A percentile compares a stretch with the other conserved stretches of the same genome.
These are phyloP conservation scores for Linepithema humile DNA, from an alignment of 1,140 invertebrate species.

Conservation along the genomic window DNA sequence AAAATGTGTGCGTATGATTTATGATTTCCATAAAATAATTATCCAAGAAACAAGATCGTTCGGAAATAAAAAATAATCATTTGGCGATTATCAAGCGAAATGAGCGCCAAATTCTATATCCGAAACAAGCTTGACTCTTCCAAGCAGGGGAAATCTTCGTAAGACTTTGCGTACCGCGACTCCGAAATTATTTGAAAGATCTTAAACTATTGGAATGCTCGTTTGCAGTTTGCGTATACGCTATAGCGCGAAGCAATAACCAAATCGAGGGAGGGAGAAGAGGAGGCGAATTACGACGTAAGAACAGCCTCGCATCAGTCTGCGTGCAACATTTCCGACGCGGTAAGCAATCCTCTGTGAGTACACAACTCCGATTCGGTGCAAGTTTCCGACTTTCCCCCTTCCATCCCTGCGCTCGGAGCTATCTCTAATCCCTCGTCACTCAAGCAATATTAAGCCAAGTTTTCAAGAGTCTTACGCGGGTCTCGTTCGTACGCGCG, in stretches of 20 bases:
- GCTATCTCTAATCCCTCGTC: slow-evolving; percentile 58
- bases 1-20: too few species aligned
- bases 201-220: slow-evolving; percentile 50
- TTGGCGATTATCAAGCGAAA: neutral
- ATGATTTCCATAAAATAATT: neutral
- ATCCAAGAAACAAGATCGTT: neutral
- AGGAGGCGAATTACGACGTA: neutral
- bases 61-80: neutral
- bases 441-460: slow-evolving; percentile 53
- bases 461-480: slow-evolving; percentile 55
- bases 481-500: slow-evolving; percentile 1
- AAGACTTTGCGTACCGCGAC: neutral
- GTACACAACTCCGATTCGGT: slow-evolving; percentile 43
- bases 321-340: slow-evolving; percentile 63
- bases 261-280: slow-evolving; percentile 51
- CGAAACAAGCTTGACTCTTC: neutral
- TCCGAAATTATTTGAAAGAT: slow-evolving; percentile 21
- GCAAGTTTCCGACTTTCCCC: slow-evolving; percentile 46
- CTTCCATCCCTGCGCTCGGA: neutral
- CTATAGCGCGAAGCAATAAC: slow-evolving; percentile 43
- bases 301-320: slow-evolving; percentile 62
- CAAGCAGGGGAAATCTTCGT: neutral
- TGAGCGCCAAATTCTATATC: neutral
- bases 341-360: slow-evolving; percentile 64
- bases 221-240: slow-evolving; percentile 32